Conservation (phyloP, 2,888 invertebrate species). For the Alloplasta piceator region DNA sequence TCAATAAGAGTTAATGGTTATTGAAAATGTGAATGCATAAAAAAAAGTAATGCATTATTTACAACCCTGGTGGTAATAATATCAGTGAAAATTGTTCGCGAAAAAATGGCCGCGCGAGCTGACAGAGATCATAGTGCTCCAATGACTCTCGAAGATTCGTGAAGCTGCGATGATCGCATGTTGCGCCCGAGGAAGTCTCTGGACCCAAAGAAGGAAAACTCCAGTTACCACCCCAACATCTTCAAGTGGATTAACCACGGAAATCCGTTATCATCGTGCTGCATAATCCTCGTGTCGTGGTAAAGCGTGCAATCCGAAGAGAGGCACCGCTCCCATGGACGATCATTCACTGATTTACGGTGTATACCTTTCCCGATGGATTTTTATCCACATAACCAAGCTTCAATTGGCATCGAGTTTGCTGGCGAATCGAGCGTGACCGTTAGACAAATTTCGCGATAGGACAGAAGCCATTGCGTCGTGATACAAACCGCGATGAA, state of each 20-base stretch:
- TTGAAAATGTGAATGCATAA: too few species aligned
- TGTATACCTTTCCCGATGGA: too few species aligned
- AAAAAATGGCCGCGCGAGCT: too few species aligned
- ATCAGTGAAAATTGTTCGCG: too few species aligned
- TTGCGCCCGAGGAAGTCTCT: not conserved
- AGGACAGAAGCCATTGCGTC: conserved; percentile 47
- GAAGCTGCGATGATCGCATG: conserved; percentile 21
- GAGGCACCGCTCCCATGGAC: not conserved
- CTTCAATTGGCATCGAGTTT: conserved; percentile 1
- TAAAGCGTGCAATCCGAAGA: conserved; percentile 20
- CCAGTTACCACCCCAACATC: conserved; percentile 30
- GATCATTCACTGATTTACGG: not conserved
- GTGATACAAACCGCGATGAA: conserved; percentile 6
- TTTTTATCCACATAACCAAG: too few species aligned
- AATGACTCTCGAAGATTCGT: conserved; percentile 24
- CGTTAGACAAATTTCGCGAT: conserved; percentile 51
- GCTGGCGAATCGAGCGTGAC: conserved; percentile 33
- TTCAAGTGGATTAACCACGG: conserved; percentile 14
- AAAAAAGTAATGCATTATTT: too few species aligned
- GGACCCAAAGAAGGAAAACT: conserved; percentile 7
- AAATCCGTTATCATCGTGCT: conserved; percentile 29
- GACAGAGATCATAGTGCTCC: not conserved
- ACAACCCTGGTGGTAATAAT: too few species aligned
- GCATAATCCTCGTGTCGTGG: conserved; percentile 36
- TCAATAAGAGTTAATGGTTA: too few species aligned